Evolutionary conservation across 2,888 invertebrate genomes (phyloP), one percentile per base, ranked within the genome.

Genomic region (Phanerotoma sp.): DNA sequence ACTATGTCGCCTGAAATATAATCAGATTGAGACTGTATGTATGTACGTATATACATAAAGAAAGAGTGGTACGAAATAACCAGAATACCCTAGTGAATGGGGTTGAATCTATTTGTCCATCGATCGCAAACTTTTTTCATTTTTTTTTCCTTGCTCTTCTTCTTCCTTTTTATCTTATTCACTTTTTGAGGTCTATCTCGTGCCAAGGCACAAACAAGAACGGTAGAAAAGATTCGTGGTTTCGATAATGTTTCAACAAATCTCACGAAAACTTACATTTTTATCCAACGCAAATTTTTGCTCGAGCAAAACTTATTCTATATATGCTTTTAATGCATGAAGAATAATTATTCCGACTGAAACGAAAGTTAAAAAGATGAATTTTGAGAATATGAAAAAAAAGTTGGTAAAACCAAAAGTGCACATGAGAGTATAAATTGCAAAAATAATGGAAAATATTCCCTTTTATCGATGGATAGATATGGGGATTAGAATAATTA

Each of bases 51-150:
- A n/a, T n/a, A 25, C 9, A 25, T 25, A 44, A 30, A 32, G 51
- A 42, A 60, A 49, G 37, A 37, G 22, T 21, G 44, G 50, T 32
- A 41, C 18, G 7, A 28, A 4, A 16, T 44, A 40, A 15, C 11
- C 44, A 45, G 10, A 32, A 51, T 18, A 30, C 42, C 33, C 10
- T 10, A 25, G 20, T 40, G 30, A 49, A 50, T n/a, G 42, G 45
- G 50, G 41, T 57, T 52, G 54, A 54, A 61, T 56, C 57, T 60
- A 61, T 61, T 61, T 61, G 61, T 61, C 59, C 49, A 51, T 61
- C 54, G 61, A 61, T 57, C 56, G 25, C 54, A 57, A 51, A 44
- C 51, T 56, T 53, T 51, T 58, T 54, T 25, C 30, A n/a, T 5
- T n/a, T 16, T 25, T 48, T 25, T 28, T 38, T 28, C 10, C 28